Conservation (phyloP, 2,113 vertebrate genomes). For the Panurus biarmicus region DNA sequence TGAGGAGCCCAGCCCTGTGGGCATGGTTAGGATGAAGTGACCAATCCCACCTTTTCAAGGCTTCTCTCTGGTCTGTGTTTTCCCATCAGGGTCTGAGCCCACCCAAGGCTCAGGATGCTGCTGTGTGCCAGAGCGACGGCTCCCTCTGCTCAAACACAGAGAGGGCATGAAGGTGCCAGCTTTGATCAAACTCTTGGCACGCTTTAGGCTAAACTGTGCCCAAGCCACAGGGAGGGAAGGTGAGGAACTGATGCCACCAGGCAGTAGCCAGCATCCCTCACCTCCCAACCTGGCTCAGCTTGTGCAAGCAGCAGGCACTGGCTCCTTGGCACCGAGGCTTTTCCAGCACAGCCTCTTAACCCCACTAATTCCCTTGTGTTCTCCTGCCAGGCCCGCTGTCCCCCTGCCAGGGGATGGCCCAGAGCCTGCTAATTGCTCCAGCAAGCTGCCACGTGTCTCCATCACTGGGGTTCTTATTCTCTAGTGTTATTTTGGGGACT, state of each 20-base stretch:
- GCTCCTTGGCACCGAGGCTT: not conserved
- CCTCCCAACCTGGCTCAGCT: not conserved
- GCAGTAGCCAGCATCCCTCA: not conserved
- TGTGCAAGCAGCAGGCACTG: not conserved
- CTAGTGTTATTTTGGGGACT: not conserved
- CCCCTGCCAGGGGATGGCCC: not conserved
- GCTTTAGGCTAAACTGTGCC: not conserved
- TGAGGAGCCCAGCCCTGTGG: not conserved
- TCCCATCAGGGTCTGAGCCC: rapidly evolving
- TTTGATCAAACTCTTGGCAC: not conserved
- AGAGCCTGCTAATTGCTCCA: not conserved
- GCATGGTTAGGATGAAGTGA: not conserved
- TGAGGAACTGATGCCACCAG: not conserved
- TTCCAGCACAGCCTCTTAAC: not conserved
- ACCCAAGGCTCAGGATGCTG: not conserved
- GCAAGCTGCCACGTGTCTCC: not conserved
- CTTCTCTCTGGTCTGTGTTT: not conserved
- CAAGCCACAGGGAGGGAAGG: not conserved
- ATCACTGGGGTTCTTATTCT: not conserved
- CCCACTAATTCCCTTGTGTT: not conserved
- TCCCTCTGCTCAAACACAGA: not conserved
- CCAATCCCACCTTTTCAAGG: not conserved
- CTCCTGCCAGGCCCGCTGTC: not conserved
- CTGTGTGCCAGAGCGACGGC: rapidly evolving
- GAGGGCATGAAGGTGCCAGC: not conserved